Base-by-base conservation (phyloP, 1,140 invertebrate genomes). In the Procambarus virginalis region DNA sequence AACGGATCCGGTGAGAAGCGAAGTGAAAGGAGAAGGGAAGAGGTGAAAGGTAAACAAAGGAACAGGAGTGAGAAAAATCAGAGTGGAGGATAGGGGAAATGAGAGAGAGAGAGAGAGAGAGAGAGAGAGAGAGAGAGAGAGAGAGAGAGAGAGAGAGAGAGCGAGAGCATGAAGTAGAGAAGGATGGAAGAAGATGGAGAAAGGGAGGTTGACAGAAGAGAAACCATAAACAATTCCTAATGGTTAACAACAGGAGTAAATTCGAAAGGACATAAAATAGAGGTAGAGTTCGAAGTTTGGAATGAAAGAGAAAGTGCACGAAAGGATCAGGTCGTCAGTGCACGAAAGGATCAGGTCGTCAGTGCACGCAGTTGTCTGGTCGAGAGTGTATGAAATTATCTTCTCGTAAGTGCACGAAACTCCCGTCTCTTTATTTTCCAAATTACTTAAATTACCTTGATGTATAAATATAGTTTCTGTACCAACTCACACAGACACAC, bases 101-200 rank as follows among this genome's bases (percentile, higher is more conserved):
- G 4, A 22, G 75, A 76, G 6, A 48, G 75, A 34, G 75, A 76
- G 46, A 34, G 75, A 14, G n/a, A n/a, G 22, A 12, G 46, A 48
- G 75, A n/a, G 10, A 48, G 75, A 34, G 46, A n/a, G n/a, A 76
- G 75, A 34, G 10, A 46, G 75, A 46, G 46, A n/a, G 22, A 76
- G 46, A 76, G 45, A 77, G 45, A 77, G 76, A 77, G 76, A 77
- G 76, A 77, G 76, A 77, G 76, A 77, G 22, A 77, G 76, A 77
- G 76, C 49, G 76, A 77, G 76, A 77, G 76, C 45, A 45, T 46
- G 76, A 77, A 45, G 46, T 22, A 77, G 76, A 79, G 77, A 79
- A 48, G 51, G 77, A 79, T 46, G 51, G 77, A 79, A 48, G 51
- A 48, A 79, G 77, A 79, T 46, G 51, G 77, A 79, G 77, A 49